Evolutionary conservation across 2,797 vertebrate species (phyloP), one percentile per base, ranked within the genome.

Genomic region (Bufotes viridis): DNA sequence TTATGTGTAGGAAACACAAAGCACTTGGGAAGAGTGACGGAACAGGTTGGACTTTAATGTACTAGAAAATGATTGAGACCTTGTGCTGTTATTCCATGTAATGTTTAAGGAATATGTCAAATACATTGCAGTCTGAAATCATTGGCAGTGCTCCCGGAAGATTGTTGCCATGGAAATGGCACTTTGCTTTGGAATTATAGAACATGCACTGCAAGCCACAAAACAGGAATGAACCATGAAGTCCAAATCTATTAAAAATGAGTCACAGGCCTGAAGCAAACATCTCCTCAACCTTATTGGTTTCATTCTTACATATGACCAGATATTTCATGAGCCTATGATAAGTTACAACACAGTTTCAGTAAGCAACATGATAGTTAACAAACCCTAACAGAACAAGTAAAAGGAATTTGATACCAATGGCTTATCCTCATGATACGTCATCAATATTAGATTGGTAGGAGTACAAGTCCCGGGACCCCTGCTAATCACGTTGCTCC

Each of bases 131-230:
- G 55, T 61, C 63, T 51, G 57, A 85, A 85, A 26, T 78, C 42
- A 85, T 85, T 85, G 84, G 74, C 74, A 65, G 24, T 78, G 22
- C 60, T 85, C 74, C 84, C 74, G 61, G 83, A 78, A 53, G 42
- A 24, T 29, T 78, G 84, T 85, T 65, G 15, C 74, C 49, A 78
- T 85, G 84, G 75, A 63, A 67, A 78, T 85, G 60, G 60, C 24
- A 65, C 84, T 51, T 65, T 65, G 14, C 57, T 72, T 84, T 74
- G 29, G 53, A 76, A 53, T 29, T 63, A n/a, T 58, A 53, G 34
- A 65, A 85, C 72, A 85, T 26, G 18, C 60, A 53, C 74, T 65
- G 15, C n/a, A 24, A 24, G 20, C 60, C 60, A 65, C 22, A 78
- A n/a, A 85, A 49, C 10, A 65, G 2, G 15, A 22, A 17, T 26